Conservation (phyloP, 2,113 vertebrate genomes). For the Naja naja region DNA sequence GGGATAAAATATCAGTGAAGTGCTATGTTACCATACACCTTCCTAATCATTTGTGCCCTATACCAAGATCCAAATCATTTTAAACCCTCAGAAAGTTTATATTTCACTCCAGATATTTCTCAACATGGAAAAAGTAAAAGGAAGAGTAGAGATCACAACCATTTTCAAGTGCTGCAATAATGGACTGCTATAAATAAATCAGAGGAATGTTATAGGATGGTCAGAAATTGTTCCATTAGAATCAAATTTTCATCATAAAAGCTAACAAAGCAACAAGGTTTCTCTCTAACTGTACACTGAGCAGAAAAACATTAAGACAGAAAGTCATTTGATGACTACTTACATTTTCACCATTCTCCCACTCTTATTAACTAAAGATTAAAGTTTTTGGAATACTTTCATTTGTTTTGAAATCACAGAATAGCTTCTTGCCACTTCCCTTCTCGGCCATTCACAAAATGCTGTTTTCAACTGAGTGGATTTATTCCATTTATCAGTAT, state of each 20-base stretch:
- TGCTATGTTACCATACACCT: background rate
- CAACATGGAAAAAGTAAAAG: background rate
- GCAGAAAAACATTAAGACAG: background rate
- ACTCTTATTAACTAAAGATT: constrained; percentile 23
- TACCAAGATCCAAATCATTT: background rate
- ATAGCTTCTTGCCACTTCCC: background rate
- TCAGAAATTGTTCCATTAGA: background rate
- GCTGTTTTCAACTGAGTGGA: constrained; percentile 21
- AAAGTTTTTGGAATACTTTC: constrained; percentile 18
- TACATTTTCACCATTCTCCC: constrained; percentile 4
- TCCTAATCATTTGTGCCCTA: background rate
- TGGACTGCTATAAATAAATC: background rate
- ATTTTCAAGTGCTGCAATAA: background rate
- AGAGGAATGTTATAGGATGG: background rate
- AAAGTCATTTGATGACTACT: constrained; percentile 1
- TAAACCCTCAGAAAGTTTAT: background rate
- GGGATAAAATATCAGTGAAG: background rate
- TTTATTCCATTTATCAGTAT: constrained; percentile 25
- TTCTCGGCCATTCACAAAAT: background rate
- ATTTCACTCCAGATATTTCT: background rate
- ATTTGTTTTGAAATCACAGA: constrained; percentile 10
- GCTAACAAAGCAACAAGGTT: background rate
- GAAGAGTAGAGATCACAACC: background rate
- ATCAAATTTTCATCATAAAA: background rate
- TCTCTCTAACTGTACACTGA: background rate